Conservation (phyloP, 2,113 vertebrate species). For the Sylvilagus bachmani region DNA sequence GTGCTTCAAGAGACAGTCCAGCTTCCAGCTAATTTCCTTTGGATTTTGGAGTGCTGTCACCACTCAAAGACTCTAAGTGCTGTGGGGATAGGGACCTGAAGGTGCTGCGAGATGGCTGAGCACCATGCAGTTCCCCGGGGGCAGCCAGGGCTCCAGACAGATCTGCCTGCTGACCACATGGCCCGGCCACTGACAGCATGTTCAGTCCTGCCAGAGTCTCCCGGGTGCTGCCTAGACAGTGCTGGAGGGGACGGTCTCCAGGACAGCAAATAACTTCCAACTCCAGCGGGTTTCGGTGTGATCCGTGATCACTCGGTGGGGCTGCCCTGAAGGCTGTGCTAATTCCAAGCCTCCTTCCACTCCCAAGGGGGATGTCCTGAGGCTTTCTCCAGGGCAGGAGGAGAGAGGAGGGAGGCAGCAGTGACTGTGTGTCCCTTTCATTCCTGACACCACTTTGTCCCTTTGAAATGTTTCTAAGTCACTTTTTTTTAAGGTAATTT, state of each 20-base stretch:
- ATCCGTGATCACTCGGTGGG: background rate
- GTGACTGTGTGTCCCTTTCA: background rate
- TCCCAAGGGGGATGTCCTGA: too few species aligned
- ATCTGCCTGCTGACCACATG: background rate
- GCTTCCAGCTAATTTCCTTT: background rate
- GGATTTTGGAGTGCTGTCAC: background rate
- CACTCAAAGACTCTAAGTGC: background rate
- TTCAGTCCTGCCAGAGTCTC: background rate
- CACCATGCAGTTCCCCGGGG: background rate
- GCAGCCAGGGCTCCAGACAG: background rate
- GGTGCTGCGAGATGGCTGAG: background rate
- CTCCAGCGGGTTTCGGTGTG: background rate
- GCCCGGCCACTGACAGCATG: background rate
- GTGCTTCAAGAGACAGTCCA: background rate
- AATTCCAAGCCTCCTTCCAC: background rate
- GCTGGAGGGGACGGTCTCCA: background rate
- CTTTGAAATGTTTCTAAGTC: background rate
- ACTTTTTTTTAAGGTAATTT: too few species aligned
- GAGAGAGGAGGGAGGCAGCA: too few species aligned
- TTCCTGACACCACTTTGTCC: background rate
- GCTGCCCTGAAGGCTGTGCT: background rate
- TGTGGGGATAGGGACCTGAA: background rate
- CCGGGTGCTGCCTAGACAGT: background rate
- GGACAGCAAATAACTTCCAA: background rate
- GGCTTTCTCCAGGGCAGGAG: background rate